These are phyloP conservation scores for Phylloscopus whistleri DNA, from an alignment of 2,113 vertebrate genomes.

Conservation along the genomic window DNA sequence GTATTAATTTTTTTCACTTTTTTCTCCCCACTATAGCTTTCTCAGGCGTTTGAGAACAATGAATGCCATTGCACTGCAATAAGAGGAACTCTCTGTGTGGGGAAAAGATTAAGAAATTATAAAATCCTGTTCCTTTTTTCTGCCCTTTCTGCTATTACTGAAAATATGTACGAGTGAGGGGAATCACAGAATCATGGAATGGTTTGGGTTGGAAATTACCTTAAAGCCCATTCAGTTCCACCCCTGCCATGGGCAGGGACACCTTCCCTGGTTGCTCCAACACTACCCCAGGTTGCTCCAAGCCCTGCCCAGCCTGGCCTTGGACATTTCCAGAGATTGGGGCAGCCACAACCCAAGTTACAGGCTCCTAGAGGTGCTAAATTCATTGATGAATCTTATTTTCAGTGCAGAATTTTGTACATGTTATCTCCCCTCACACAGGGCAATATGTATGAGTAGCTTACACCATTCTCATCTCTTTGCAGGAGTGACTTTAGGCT, in stretches of 20 bases:
- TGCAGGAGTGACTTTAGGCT: background rate
- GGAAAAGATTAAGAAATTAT: background rate
- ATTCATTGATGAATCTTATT: background rate
- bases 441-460: background rate
- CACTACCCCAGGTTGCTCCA: background rate
- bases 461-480: background rate
- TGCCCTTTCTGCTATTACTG: background rate
- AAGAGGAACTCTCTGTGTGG: background rate
- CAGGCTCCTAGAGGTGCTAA: background rate
- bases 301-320: background rate
- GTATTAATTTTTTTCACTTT: background rate
- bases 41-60: background rate
- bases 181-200: background rate
- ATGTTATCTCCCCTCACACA: background rate
- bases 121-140: background rate
- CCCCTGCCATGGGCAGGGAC: background rate
- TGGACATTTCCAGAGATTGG: background rate
- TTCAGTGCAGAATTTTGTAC: background rate
- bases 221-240: background rate
- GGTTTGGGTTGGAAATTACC: background rate
- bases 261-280: background rate
- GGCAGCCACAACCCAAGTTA: background rate
- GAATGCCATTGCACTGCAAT: background rate
- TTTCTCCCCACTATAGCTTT: background rate
- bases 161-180: background rate